Conservation (phyloP, 1,140 invertebrate species). For the Cecropterus lyciades region DNA sequence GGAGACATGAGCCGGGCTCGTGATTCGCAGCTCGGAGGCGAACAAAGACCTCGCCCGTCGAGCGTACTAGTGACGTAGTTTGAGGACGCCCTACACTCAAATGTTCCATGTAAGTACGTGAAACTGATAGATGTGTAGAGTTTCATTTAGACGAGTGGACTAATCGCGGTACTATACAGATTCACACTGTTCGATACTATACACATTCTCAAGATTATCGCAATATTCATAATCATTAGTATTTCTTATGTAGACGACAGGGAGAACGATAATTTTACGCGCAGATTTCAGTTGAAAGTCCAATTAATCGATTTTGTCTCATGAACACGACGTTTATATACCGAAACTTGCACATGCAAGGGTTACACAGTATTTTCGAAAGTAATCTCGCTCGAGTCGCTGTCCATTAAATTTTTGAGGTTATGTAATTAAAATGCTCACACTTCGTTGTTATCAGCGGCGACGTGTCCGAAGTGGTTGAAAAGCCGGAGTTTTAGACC, state of each 20-base stretch:
- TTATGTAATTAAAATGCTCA: slow-evolving; percentile 8
- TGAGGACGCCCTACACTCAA: slow-evolving; percentile 12
- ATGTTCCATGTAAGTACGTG: slow-evolving; percentile 6
- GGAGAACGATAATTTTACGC: too few species aligned
- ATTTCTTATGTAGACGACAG: too few species aligned
- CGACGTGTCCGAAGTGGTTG: neutral
- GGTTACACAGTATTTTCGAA: neutral
- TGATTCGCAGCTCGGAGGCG: slow-evolving; percentile 19
- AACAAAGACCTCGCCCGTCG: slow-evolving; percentile 26
- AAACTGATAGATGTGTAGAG: neutral
- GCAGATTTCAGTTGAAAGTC: neutral
- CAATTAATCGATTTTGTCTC: neutral
- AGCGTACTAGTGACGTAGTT: slow-evolving; percentile 21
- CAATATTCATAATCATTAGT: too few species aligned
- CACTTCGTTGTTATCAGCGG: neutral
- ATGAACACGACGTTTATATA: neutral
- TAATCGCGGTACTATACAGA: neutral
- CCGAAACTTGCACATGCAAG: neutral
- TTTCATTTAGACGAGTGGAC: neutral
- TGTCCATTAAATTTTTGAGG: neutral
- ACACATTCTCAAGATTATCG: too few species aligned
- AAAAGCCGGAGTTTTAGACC: slow-evolving; percentile 21
- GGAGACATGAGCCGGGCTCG: slow-evolving; percentile 23
- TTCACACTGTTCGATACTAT: too few species aligned
- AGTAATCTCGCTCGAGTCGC: neutral